Evolutionary conservation across 2,888 invertebrate genomes (phyloP).

Genomic region (Ophion obscuratus): DNA sequence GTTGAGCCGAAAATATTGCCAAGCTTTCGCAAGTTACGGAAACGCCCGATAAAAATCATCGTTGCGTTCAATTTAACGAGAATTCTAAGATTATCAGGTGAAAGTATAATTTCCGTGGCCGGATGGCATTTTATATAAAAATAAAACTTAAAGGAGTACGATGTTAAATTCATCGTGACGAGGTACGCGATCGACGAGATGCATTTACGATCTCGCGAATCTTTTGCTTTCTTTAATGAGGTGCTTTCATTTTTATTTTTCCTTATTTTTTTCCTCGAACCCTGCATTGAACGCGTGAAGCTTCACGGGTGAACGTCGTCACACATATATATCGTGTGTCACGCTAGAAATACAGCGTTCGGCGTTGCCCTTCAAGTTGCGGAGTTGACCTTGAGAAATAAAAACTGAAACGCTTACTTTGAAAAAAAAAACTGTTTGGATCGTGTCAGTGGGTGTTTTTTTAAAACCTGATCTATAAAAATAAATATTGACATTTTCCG

Average conservation of each 20-base stretch:
- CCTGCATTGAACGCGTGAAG: neutral
- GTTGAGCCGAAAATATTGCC: too few relatives aligned
- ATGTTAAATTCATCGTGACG: too few relatives aligned
- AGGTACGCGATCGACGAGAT: conserved; percentile 51
- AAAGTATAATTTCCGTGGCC: too few relatives aligned
- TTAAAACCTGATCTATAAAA: neutral
- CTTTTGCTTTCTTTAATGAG: conserved; percentile 75
- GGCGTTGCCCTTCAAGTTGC: neutral
- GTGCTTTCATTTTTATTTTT: conserved; percentile 59
- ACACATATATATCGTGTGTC: neutral
- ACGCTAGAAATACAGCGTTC: neutral
- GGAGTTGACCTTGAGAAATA: neutral
- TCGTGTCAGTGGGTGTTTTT: neutral
- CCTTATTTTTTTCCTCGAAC: neutral
- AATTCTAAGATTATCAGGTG: too few relatives aligned
- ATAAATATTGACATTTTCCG: too few relatives aligned
- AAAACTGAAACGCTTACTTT: neutral
- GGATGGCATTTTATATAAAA: too few relatives aligned
- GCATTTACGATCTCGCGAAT: conserved; percentile 65
- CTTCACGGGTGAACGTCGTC: neutral
- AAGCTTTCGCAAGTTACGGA: too few relatives aligned
- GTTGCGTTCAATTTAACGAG: too few relatives aligned
- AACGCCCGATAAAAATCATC: too few relatives aligned
- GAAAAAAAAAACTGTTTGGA: neutral
- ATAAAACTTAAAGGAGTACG: too few relatives aligned